Evolutionary conservation across 2,113 vertebrate genomes (phyloP).

Genomic region (Pangasianodon gigas): DNA sequence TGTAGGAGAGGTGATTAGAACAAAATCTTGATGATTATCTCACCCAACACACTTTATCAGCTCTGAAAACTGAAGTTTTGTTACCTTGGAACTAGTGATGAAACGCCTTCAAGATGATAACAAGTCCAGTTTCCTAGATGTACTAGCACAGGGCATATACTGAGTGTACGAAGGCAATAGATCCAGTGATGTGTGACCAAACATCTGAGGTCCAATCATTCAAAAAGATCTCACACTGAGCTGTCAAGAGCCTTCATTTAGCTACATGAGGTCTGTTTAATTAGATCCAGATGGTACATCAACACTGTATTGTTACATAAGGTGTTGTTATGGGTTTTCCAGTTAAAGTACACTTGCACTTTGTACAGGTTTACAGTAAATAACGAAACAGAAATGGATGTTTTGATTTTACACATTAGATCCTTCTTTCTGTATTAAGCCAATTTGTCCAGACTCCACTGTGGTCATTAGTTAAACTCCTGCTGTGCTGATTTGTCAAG

Average conservation of each 20-base stretch:
- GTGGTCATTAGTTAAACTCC: background rate
- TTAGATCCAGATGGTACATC: constrained; percentile 3
- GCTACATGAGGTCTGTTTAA: constrained; percentile 1
- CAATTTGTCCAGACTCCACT: background rate
- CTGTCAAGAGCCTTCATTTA: constrained; percentile 36
- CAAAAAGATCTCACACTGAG: constrained; percentile 5
- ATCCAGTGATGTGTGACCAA: constrained; percentile 2
- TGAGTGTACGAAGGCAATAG: background rate
- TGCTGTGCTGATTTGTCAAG: background rate
- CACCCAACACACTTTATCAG: background rate
- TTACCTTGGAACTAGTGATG: background rate
- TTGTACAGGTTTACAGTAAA: background rate
- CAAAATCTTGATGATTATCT: background rate
- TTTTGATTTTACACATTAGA: background rate
- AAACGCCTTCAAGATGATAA: background rate
- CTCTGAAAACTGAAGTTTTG: background rate
- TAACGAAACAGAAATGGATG: background rate
- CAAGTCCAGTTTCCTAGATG: background rate
- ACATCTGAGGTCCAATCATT: background rate
- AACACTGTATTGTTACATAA: background rate
- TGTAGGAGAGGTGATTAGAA: background rate
- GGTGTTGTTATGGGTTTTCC: background rate
- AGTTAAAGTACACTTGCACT: background rate
- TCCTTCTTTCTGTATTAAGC: background rate
- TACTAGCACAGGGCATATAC: background rate